phyloP scores from a whole-genome alignment of 2,797 vertebrate species.

The Octomys mimax region DNA sequence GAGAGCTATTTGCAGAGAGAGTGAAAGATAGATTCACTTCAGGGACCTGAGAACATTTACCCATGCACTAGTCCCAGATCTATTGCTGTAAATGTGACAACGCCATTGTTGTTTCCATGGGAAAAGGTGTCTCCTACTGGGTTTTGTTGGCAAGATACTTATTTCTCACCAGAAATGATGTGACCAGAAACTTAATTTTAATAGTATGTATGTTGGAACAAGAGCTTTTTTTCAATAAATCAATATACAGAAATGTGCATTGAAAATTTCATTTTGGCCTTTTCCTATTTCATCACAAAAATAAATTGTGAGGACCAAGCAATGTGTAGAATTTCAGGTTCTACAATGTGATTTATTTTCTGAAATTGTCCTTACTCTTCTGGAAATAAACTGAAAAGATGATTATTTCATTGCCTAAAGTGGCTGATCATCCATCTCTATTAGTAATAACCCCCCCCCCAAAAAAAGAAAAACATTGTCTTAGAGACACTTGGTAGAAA shows the following conservation, averaged over 20 bases:
- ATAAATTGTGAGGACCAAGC: slow-evolving; percentile 12
- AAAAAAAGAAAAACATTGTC: background rate
- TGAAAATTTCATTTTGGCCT: slow-evolving; percentile 12
- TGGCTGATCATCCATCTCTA: background rate
- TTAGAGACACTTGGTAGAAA: background rate
- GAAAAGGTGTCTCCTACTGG: background rate
- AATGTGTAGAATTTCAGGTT: slow-evolving; percentile 18
- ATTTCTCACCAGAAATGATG: slow-evolving; percentile 5
- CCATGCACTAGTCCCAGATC: background rate
- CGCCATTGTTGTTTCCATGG: background rate
- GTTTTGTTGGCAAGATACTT: background rate
- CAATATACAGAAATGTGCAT: background rate
- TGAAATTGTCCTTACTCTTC: slow-evolving; percentile 55
- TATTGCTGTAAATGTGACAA: background rate
- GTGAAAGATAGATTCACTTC: background rate
- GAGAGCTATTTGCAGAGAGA: background rate
- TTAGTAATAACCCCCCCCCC: background rate
- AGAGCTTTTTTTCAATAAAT: slow-evolving; percentile 23
- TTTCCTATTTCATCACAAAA: slow-evolving; percentile 31
- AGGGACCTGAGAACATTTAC: background rate
- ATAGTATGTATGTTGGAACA: background rate
- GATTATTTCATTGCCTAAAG: slow-evolving; percentile 43
- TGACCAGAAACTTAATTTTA: background rate
- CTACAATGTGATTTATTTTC: slow-evolving; percentile 59
- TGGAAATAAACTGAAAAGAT: slow-evolving; percentile 33